Percentiles rank a stretch among this genome's conserved stretches.
Evolutionary conservation across 2,797 vertebrate genomes (phyloP).

Genomic region (Gymnopithys bicolor): DNA sequence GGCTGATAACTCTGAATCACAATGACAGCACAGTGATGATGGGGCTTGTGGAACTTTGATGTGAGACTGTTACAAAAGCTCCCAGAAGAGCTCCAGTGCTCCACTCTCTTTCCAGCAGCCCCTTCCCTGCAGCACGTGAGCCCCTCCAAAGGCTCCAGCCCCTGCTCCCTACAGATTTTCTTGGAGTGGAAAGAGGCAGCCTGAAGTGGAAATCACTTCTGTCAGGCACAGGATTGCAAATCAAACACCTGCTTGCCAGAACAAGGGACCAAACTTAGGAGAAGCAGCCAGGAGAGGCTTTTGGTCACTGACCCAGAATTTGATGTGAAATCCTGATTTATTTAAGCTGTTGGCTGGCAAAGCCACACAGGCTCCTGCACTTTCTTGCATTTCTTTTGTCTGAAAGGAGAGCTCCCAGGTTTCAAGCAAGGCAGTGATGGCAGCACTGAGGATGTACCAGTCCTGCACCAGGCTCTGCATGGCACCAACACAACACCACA

Average conservation of each 20-base stretch:
- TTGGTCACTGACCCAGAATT: not conserved
- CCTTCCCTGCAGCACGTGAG: not conserved
- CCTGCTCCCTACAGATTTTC: not conserved
- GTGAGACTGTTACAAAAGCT: not conserved
- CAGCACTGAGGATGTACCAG: fast-evolving
- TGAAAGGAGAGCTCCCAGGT: not conserved
- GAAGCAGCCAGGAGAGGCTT: not conserved
- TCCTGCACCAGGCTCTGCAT: fast-evolving
- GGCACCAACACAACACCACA: fast-evolving
- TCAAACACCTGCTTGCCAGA: not conserved
- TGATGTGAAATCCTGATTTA: not conserved
- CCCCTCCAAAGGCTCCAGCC: not conserved
- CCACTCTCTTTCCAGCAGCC: not conserved
- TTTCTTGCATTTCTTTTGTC: not conserved
- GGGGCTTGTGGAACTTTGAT: not conserved
- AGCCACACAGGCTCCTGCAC: not conserved
- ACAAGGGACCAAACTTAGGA: fast-evolving
- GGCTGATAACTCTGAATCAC: not conserved
- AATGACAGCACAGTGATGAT: not conserved
- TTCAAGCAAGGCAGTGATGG: not conserved
- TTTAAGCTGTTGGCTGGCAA: not conserved
- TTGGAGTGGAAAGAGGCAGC: not conserved
- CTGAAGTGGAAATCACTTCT: not conserved
- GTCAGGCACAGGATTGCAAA: not conserved
- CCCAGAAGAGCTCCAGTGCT: not conserved